A percentile compares a stretch with the other conserved stretches of the same genome.
Evolutionary conservation across 2,113 vertebrate genomes (phyloP).

Genomic region (Cottus gobio): DNA sequence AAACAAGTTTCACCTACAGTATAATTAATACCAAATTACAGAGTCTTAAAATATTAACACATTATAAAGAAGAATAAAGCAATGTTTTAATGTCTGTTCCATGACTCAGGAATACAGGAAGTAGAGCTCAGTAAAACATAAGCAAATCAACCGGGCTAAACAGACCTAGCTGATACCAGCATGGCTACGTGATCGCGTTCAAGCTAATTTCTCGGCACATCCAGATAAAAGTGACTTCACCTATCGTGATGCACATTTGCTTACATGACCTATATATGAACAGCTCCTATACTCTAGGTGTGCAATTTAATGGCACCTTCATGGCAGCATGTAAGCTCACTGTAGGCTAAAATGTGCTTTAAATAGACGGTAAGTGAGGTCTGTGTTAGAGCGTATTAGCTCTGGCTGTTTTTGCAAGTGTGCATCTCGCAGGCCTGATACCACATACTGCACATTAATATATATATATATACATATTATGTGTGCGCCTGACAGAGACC

Average conservation of each 20-base stretch:
- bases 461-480: not conserved
- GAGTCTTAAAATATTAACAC: not conserved
- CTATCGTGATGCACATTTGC: constrained; percentile 8
- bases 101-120: not conserved
- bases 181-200: not conserved
- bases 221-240: not conserved
- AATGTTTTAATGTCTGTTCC: not conserved
- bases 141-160: not conserved
- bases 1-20: not conserved
- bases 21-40: not conserved
- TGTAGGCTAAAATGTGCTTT: constrained; percentile 28
- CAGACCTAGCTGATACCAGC: not conserved
- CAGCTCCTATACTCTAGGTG: constrained; percentile 1
- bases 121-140: not conserved
- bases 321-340: constrained; percentile 11
- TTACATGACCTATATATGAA: constrained; percentile 9
- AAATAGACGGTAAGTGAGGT: constrained; percentile 28
- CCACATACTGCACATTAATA: constrained; percentile 13
- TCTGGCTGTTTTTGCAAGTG: constrained; percentile 18
- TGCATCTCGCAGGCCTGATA: not conserved
- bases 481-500: constrained; percentile 4
- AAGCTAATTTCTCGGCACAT: not conserved
- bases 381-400: constrained; percentile 36
- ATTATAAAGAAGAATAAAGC: not conserved
- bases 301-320: not conserved